phyloP scores from a whole-genome alignment of 2,797 vertebrate species.

The Poecilia wingei region DNA sequence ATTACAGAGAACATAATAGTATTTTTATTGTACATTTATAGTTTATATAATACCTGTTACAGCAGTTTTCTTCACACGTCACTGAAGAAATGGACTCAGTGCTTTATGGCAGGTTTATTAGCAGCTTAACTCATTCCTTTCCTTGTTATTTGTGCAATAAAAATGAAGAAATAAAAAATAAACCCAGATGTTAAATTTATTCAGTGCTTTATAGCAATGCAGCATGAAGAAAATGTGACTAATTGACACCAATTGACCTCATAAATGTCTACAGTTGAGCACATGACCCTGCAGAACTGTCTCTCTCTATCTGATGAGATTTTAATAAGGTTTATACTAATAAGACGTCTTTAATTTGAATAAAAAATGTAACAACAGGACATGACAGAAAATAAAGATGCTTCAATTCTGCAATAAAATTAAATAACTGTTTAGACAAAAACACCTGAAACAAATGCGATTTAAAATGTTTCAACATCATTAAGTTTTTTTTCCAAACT shows the following conservation, averaged over 20 bases:
- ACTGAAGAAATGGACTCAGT: too few relatives aligned
- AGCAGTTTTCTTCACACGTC: too few relatives aligned
- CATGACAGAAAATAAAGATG: background rate
- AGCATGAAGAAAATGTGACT: background rate
- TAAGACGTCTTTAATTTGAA: background rate
- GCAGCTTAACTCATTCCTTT: too few relatives aligned
- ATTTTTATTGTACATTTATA: background rate
- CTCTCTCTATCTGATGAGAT: background rate
- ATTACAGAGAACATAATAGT: background rate
- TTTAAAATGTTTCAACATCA: background rate
- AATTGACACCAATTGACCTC: background rate
- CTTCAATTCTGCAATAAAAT: background rate
- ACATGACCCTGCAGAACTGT: background rate
- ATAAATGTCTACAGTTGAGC: background rate
- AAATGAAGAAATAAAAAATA: background rate
- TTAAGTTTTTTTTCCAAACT: slow-evolving; percentile 6
- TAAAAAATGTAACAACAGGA: background rate
- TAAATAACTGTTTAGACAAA: background rate
- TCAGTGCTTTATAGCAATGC: background rate
- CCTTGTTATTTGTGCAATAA: background rate
- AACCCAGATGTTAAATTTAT: background rate
- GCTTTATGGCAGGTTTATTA: too few relatives aligned
- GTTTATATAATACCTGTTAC: too few relatives aligned
- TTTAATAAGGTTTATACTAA: background rate
- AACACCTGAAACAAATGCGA: background rate